Evolutionary conservation across 2,888 invertebrate species (phyloP).

Genomic region (Venustoraphidia nigricollis): DNA sequence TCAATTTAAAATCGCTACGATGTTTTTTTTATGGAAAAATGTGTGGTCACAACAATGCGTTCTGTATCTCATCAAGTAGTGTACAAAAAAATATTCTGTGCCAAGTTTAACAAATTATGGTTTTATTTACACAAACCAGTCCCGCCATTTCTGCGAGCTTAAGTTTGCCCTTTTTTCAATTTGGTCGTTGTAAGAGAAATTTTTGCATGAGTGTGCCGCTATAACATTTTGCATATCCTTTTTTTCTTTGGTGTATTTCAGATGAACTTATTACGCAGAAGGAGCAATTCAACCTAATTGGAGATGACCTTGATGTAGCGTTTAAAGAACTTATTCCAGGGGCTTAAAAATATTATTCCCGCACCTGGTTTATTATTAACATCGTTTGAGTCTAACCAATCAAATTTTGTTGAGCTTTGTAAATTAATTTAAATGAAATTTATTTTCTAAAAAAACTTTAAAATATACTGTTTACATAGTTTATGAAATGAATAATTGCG

Average conservation of each 20-base stretch:
- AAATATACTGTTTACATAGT: no score
- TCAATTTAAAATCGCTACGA: no score
- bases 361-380: background rate
- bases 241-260: constrained; percentile 28
- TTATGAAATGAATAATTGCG: background rate
- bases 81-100: background rate
- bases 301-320: constrained; percentile 84
- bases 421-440: no score
- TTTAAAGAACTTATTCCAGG: constrained; percentile 68
- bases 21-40: no score
- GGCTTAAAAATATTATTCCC: constrained; percentile 1
- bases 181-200: background rate
- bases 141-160: no score
- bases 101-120: background rate
- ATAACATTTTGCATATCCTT: background rate
- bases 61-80: no score
- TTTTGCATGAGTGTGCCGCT: background rate
- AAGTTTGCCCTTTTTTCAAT: constrained; percentile 3
- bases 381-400: constrained; percentile 1
- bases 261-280: constrained; percentile 77
- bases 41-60: no score
- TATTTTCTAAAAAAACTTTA: no score
- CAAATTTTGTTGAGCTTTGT: no score
- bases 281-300: constrained; percentile 85
- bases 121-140: background rate